Evolutionary conservation across 2,113 vertebrate genomes (phyloP).

Genomic region (Clupea harengus): DNA sequence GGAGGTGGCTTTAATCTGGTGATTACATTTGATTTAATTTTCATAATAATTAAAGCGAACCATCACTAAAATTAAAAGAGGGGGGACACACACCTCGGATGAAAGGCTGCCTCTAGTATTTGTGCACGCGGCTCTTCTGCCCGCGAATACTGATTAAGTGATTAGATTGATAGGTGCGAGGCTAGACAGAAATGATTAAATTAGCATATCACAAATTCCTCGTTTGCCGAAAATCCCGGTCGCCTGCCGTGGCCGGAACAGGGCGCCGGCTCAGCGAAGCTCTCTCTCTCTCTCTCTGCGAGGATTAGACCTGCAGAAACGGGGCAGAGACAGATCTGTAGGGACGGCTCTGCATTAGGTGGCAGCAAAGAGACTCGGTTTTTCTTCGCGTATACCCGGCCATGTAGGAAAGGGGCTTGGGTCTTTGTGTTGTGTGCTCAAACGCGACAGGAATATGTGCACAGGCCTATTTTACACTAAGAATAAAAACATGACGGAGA

Average conservation of each 20-base stretch:
- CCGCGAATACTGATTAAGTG: conserved; percentile 69
- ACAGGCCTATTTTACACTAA: conserved; percentile 1
- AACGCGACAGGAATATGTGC: conserved; percentile 6
- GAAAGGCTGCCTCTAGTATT: conserved; percentile 59
- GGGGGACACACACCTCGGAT: conserved; percentile 47
- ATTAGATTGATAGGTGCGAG: conserved; percentile 73
- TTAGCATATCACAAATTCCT: conserved; percentile 72
- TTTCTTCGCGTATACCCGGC: not conserved
- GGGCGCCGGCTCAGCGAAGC: conserved; percentile 47
- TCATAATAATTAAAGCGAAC: conserved; percentile 78
- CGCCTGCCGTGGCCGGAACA: conserved; percentile 54
- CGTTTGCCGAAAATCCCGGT: conserved; percentile 56
- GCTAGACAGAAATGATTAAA: conserved; percentile 74
- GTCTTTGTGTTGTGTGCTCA: not conserved
- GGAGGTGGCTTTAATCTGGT: conserved; percentile 71
- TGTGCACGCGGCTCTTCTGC: conserved; percentile 45
- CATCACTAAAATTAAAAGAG: conserved; percentile 71
- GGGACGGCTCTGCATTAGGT: conserved; percentile 74
- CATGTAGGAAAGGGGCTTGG: not conserved
- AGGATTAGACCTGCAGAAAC: conserved; percentile 47
- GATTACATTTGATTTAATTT: conserved; percentile 78
- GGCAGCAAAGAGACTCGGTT: conserved; percentile 79
- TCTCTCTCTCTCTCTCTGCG: conserved; percentile 51
- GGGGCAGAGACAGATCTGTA: conserved; percentile 55
- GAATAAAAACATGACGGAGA: not conserved